Conservation (phyloP, 2,113 vertebrate genomes). For the Erythrocebus patas region DNA sequence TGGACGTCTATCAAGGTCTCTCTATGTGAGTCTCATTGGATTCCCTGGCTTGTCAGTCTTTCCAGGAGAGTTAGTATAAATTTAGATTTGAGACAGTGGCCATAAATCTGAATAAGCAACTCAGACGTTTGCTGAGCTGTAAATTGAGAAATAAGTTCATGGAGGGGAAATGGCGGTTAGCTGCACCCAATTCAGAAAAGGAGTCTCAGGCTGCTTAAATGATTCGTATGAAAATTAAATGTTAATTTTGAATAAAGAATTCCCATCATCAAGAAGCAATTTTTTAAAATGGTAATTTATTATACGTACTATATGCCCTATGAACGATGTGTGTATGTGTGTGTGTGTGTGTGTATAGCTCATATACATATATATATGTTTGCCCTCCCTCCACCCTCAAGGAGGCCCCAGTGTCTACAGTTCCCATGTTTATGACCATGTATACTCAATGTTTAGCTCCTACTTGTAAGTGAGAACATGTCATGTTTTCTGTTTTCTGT, state of each 20-base stretch:
- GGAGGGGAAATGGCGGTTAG: neutral
- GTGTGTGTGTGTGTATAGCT: no score
- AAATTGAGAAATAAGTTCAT: neutral
- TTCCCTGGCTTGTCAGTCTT: accelerated
- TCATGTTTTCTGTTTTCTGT: no score
- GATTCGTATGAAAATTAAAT: neutral
- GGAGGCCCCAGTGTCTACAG: no score
- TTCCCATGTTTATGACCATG: no score
- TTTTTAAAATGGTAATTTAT: neutral
- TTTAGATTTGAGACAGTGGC: neutral
- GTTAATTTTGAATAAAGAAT: neutral
- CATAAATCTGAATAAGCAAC: no score
- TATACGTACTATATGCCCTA: no score
- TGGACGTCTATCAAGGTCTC: accelerated
- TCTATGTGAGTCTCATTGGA: neutral
- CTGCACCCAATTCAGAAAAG: no score
- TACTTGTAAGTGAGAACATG: no score
- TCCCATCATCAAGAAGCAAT: neutral
- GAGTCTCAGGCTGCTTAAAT: neutral
- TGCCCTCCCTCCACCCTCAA: neutral
- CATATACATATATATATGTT: neutral
- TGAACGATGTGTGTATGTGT: no score
- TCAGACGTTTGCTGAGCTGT: neutral
- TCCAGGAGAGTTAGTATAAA: neutral
- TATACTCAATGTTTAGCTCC: no score